Evolutionary conservation across 2,888 invertebrate species (phyloP).

Genomic region (Synanthedon vespiformis): DNA sequence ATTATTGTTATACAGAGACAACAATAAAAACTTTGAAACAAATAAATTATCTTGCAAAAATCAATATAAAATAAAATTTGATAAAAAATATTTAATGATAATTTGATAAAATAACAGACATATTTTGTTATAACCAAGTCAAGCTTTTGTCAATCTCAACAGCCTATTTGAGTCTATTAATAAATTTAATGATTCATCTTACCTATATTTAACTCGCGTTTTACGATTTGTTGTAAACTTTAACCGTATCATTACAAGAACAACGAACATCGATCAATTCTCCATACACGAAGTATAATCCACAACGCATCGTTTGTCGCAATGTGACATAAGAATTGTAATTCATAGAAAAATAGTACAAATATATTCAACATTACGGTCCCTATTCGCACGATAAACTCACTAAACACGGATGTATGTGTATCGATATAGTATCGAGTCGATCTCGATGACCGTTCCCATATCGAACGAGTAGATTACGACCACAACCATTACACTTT

Average conservation of each 20-base stretch:
- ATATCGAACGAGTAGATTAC: conserved; percentile 56
- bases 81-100: no score
- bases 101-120: no score
- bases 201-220: no score
- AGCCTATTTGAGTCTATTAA: no score
- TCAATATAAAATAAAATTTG: no score
- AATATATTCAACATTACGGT: background rate
- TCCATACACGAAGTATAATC: conserved; percentile 39
- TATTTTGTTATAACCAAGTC: no score
- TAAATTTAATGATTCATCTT: no score
- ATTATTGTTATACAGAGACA: no score
- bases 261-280: conserved; percentile 37
- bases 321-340: conserved; percentile 27
- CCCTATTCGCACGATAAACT: background rate
- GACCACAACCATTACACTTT: conserved; percentile 54
- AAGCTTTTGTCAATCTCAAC: no score
- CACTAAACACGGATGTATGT: conserved; percentile 5
- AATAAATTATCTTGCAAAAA: no score
- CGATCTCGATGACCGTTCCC: conserved; percentile 55
- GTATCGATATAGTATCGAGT: conserved; percentile 29
- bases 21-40: no score
- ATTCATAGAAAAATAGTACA: conserved; percentile 6
- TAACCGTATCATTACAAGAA: conserved; percentile 5
- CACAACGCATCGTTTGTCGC: conserved; percentile 52
- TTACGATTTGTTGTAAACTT: no score